Evolutionary conservation across 2,113 vertebrate genomes (phyloP), one percentile per base, ranked within the genome.

Genomic region (Sisor rabdophorus): DNA sequence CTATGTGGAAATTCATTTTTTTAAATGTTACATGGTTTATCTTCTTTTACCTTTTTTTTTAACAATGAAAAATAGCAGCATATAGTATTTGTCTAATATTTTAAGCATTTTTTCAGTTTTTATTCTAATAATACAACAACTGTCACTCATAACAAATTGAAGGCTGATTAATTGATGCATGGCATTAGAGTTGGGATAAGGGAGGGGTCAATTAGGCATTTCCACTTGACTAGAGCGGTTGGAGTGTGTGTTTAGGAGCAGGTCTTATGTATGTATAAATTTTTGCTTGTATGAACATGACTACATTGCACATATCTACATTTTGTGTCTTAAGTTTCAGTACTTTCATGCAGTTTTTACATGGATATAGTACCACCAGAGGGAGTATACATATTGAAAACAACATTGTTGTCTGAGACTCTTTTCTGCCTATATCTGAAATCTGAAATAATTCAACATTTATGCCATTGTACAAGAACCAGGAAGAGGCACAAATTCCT

Each of bases 341-440:
- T 26, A 56, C 81, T 80, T 85, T 88, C 91, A 87, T 89, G 88
- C 87, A 84, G 87, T 87, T 88, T 89, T 91, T 90, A 90, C 91
- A 87, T 86, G 88, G 87, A 87, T 85, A 88, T 85, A 89, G 90
- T 91, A 90, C 91, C 91, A 93, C 90, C 90, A 92, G 91, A 93
- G 92, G 90, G 92, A 93, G 91, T 89, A 92, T 89, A 88, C 90
- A 88, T 87, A 88, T 36, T 89, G 90, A 82, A 91, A 91, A 87
- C 90, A 67, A 90, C 87, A 86, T 80, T 81, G 85, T 84, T 87
- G 44, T 60, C 48, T 52, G 40, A 54, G 30, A 60, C 65, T 55
- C 15, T 32, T 68, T 16, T 80, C 56, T 48, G 47, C 54, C 63
- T 22, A 36, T 65, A 53, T 80, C 22, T 53, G 15, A 48, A 19